Percentiles rank a stretch among this genome's conserved stretches.
phyloP scores from a whole-genome alignment of 2,113 vertebrate genomes.

The Piprites chloris region DNA sequence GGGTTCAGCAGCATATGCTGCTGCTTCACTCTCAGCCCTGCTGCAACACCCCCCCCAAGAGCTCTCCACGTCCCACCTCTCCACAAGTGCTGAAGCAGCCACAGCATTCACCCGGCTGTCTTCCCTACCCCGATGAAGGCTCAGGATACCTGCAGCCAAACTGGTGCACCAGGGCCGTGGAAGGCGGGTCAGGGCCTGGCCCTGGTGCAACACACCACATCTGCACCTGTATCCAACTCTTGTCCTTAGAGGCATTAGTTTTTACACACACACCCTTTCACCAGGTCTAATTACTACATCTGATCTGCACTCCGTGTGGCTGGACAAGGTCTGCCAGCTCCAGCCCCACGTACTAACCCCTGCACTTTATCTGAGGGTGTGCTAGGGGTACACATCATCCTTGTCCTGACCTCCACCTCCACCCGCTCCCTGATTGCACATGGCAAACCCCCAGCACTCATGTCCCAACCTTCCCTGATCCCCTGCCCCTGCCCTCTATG shows the following conservation, averaged over 20 bases:
- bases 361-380: not conserved
- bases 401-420: not conserved
- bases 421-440: not conserved
- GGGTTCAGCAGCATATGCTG: accelerated
- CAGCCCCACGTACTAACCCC: not conserved
- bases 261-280: not conserved
- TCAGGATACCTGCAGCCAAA: not conserved
- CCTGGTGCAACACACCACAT: not conserved
- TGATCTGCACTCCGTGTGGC: not conserved
- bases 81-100: not conserved
- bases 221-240: not conserved
- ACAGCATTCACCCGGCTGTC: accelerated
- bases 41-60: accelerated
- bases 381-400: not conserved
- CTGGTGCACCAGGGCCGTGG: not conserved
- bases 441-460: not conserved
- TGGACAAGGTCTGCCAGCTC: not conserved
- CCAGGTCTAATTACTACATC: not conserved
- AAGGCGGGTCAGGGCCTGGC: not conserved
- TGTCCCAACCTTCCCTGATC: not conserved
- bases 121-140: not conserved
- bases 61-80: not conserved
- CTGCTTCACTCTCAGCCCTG: not conserved
- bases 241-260: not conserved
- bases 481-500: not conserved